Conservation (phyloP, 2,797 vertebrate genomes). For the Brachymystax lenok region DNA sequence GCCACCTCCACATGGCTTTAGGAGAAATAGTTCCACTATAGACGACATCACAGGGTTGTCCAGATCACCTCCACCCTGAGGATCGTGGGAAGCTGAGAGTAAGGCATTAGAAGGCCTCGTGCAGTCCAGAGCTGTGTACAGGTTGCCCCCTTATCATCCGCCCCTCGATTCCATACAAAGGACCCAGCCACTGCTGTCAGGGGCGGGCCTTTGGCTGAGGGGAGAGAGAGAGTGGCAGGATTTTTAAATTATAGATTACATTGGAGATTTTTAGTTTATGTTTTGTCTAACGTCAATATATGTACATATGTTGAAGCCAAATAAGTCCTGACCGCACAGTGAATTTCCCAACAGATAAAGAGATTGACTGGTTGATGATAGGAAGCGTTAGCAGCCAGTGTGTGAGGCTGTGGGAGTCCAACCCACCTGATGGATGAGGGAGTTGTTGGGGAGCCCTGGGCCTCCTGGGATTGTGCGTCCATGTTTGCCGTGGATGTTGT, state of each 20-base stretch:
- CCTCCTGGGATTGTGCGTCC: constrained; percentile 87
- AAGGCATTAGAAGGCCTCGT: constrained; percentile 90
- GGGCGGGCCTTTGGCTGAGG: constrained; percentile 95
- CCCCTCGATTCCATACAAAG: constrained; percentile 79
- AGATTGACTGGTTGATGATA: too few relatives aligned
- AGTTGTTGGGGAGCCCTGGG: constrained; percentile 88
- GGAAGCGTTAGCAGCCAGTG: neutral
- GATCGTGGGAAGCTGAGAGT: constrained; percentile 92
- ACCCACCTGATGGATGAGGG: constrained; percentile 94
- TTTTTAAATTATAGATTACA: neutral
- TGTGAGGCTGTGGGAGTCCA: neutral
- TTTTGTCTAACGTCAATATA: neutral
- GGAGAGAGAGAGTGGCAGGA: constrained; percentile 35
- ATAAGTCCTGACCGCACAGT: too few relatives aligned
- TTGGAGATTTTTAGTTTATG: neutral
- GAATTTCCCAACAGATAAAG: too few relatives aligned
- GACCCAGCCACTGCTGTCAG: constrained; percentile 83
- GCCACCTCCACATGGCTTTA: constrained; percentile 81
- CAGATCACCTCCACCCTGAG: constrained; percentile 93
- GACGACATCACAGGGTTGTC: constrained; percentile 83
- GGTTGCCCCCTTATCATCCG: constrained; percentile 79
- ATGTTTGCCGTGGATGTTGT: constrained; percentile 95
- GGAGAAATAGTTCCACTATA: constrained; percentile 77
- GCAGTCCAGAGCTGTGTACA: constrained; percentile 83
- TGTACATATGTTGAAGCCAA: neutral